phyloP scores from a whole-genome alignment of 2,797 vertebrate genomes.

The Neopelma chrysocephalum region DNA sequence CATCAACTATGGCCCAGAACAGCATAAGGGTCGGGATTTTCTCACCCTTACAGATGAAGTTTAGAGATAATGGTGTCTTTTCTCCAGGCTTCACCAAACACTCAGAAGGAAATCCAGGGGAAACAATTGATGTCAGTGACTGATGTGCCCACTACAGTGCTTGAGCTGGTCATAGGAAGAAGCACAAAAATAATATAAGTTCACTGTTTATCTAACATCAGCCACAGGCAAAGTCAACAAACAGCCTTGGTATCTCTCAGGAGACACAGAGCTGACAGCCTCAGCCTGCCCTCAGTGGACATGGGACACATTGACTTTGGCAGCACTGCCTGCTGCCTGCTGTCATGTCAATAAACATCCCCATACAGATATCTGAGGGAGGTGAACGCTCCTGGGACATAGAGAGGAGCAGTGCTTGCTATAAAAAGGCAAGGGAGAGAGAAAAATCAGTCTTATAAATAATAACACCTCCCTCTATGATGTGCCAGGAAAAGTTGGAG shows the following conservation, averaged over 20 bases:
- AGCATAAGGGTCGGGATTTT: not conserved
- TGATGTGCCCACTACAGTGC: not conserved
- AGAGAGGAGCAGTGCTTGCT: not conserved
- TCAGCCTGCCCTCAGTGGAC: not conserved
- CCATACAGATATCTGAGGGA: not conserved
- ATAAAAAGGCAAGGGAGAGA: not conserved
- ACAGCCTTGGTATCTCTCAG: constrained; percentile 8
- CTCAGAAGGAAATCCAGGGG: constrained; percentile 1
- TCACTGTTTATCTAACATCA: constrained; percentile 17
- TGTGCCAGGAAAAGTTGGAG: not conserved
- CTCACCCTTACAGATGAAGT: not conserved
- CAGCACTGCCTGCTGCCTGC: not conserved
- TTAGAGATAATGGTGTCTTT: not conserved
- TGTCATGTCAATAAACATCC: constrained; percentile 42
- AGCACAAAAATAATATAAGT: constrained; percentile 40
- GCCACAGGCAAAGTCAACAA: constrained; percentile 51
- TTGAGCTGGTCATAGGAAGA: constrained; percentile 17
- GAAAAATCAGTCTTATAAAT: not conserved
- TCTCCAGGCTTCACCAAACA: not conserved
- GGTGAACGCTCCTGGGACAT: not conserved
- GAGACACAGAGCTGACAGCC: not conserved
- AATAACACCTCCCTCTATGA: not conserved
- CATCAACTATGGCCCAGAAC: not conserved
- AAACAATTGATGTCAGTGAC: constrained; percentile 9
- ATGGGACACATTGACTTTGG: not conserved